A percentile compares a stretch with the other conserved stretches of the same genome.
These are phyloP conservation scores for Amblyjoppa fuscipennis DNA, from an alignment of 2,888 invertebrate species.

Conservation along the genomic window DNA sequence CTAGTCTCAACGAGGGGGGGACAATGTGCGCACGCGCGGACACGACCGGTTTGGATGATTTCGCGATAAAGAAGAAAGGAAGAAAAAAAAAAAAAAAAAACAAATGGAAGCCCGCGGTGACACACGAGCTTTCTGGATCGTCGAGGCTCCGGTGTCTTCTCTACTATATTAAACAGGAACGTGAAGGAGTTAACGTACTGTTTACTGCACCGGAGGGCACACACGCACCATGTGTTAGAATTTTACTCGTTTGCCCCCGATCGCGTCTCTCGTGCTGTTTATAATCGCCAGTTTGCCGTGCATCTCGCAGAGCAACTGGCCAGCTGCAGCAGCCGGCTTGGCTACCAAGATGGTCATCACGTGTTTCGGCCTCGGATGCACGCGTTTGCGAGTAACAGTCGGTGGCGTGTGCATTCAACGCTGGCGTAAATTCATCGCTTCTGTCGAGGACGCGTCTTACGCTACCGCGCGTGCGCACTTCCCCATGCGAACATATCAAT, in stretches of 20 bases:
- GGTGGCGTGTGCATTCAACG: constrained; percentile 46
- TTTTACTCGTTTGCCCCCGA: constrained; percentile 59
- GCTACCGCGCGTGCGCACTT: not conserved
- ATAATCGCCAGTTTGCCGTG: constrained; percentile 46
- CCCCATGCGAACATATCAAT: not conserved
- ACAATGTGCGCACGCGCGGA: constrained; percentile 16
- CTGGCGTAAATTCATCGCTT: constrained; percentile 34
- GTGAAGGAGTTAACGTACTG: not conserved
- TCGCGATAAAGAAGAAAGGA: constrained; percentile 29
- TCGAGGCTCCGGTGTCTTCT: constrained; percentile 21
- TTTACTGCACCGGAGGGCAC: constrained; percentile 9
- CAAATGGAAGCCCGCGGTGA: constrained; percentile 31
- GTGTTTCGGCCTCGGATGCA: constrained; percentile 70
- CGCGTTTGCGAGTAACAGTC: constrained; percentile 44
- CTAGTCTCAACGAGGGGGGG: constrained; percentile 12
- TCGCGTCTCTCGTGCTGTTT: constrained; percentile 48
- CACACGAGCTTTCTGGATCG: constrained; percentile 49
- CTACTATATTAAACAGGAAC: not conserved
- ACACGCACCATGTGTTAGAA: constrained; percentile 62
- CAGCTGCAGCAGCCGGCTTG: constrained; percentile 58
- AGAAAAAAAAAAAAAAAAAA: not conserved
- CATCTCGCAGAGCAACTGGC: not conserved
- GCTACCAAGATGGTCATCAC: constrained; percentile 74
- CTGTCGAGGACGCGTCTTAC: constrained; percentile 23
- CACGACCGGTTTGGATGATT: constrained; percentile 44